These are phyloP conservation scores for Coelinius sp. DNA, from an alignment of 2,888 invertebrate genomes.

Conservation along the genomic window DNA sequence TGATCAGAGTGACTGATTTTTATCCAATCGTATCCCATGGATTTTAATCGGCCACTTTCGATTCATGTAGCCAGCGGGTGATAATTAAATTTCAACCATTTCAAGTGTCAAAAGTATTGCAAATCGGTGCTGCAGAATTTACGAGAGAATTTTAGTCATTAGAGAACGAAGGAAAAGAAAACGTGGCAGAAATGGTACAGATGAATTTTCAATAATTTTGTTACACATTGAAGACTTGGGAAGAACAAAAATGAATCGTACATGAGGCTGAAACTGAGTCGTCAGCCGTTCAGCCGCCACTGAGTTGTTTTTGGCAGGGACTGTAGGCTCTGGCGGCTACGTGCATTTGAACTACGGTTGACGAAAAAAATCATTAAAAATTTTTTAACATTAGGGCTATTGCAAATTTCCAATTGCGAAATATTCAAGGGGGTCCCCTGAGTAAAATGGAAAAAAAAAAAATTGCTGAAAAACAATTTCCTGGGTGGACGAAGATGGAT, in stretches of 20 bases:
- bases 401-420: too few species aligned
- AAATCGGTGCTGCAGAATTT: neutral
- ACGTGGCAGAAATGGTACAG: neutral
- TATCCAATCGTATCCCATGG: neutral
- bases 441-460: too few species aligned
- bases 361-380: too few species aligned
- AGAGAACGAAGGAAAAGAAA: neutral
- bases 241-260: conserved; percentile 10
- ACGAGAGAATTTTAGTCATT: neutral
- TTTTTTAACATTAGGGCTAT: too few species aligned
- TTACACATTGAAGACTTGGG: conserved; percentile 15
- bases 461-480: too few species aligned
- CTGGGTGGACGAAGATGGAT: too few species aligned
- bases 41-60: neutral
- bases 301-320: too few species aligned
- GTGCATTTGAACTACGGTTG: too few species aligned
- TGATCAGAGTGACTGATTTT: neutral
- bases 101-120: conserved; percentile 3
- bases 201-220: conserved; percentile 15
- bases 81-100: conserved; percentile 9
- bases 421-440: too few species aligned
- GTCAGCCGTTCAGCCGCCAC: too few species aligned
- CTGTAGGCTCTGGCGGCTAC: too few species aligned
- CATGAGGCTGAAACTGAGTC: too few species aligned
- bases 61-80: conserved; percentile 7